A percentile compares a stretch with the other conserved stretches of the same genome.
phyloP scores from a whole-genome alignment of 2,113 vertebrate genomes.

The Syngnathoides biaculeatus region DNA sequence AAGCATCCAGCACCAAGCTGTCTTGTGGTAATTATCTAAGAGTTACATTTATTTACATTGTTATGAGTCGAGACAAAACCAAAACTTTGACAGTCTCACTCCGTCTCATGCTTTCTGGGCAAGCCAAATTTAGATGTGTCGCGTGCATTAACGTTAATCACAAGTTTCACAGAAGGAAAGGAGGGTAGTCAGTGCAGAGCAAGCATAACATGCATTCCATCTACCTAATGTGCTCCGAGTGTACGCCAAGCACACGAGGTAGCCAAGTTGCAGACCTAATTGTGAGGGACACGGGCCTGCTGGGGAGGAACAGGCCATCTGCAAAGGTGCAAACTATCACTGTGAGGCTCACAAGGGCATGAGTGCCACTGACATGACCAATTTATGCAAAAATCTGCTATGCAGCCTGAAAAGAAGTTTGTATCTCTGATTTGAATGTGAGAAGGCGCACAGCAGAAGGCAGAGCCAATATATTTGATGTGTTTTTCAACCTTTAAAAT shows the following conservation, averaged over 20 bases:
- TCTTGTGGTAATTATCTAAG: too few species aligned
- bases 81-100: slow-evolving; percentile 2
- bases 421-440: slow-evolving; percentile 20
- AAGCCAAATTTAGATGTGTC: slow-evolving; percentile 52
- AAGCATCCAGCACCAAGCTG: too few species aligned
- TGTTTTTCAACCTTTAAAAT: slow-evolving; percentile 30
- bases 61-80: not conserved
- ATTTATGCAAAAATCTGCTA: slow-evolving; percentile 60
- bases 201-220: slow-evolving; percentile 50
- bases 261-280: slow-evolving; percentile 39
- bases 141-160: slow-evolving; percentile 40
- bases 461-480: not conserved
- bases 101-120: slow-evolving; percentile 40
- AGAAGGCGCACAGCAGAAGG: slow-evolving; percentile 2
- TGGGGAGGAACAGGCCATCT: slow-evolving; percentile 52
- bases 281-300: slow-evolving; percentile 5
- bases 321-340: slow-evolving; percentile 49
- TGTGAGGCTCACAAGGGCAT: slow-evolving; percentile 48
- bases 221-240: slow-evolving; percentile 22
- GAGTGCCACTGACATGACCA: slow-evolving; percentile 33
- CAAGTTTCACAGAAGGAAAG: slow-evolving; percentile 45
- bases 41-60: too few species aligned
- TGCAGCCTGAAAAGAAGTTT: slow-evolving; percentile 36
- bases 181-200: slow-evolving; percentile 29
- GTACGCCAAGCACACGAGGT: slow-evolving; percentile 9